A percentile compares a stretch with the other conserved stretches of the same genome.
phyloP scores from a whole-genome alignment of 2,113 vertebrate genomes.

The Cygnus atratus region DNA sequence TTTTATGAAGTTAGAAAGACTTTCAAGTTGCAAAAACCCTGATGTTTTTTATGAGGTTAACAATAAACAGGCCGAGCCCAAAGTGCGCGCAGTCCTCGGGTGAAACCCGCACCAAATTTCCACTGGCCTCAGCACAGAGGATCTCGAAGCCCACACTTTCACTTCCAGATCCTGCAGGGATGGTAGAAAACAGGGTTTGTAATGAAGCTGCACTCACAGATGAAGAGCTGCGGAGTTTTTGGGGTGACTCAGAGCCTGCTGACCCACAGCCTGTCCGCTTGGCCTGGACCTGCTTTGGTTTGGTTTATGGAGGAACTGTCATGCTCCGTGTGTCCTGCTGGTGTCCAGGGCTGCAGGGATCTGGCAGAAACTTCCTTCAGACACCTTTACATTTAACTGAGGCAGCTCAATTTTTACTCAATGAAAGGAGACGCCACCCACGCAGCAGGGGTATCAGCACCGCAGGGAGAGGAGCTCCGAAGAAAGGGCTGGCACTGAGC shows the following conservation, averaged over 20 bases:
- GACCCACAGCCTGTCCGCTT: neutral
- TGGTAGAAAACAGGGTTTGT: neutral
- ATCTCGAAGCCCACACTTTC: neutral
- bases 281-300: neutral
- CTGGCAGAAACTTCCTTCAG: neutral
- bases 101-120: slow-evolving; percentile 28
- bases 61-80: slow-evolving; percentile 32
- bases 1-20: slow-evolving; percentile 14
- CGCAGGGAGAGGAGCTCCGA: neutral
- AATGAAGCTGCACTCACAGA: neutral
- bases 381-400: neutral
- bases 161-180: neutral
- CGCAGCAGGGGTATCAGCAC: neutral
- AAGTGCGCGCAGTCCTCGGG: neutral
- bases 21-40: slow-evolving; percentile 6
- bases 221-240: neutral
- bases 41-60: slow-evolving; percentile 52
- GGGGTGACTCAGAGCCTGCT: neutral
- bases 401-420: neutral
- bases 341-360: neutral
- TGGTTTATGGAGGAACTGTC: neutral
- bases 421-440: neutral
- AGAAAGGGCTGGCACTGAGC: neutral
- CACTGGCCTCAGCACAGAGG: slow-evolving; percentile 11
- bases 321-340: neutral